Evolutionary conservation across 2,113 vertebrate genomes (phyloP), one percentile per base, ranked within the genome.

Genomic region (Acanthisitta chloris): DNA sequence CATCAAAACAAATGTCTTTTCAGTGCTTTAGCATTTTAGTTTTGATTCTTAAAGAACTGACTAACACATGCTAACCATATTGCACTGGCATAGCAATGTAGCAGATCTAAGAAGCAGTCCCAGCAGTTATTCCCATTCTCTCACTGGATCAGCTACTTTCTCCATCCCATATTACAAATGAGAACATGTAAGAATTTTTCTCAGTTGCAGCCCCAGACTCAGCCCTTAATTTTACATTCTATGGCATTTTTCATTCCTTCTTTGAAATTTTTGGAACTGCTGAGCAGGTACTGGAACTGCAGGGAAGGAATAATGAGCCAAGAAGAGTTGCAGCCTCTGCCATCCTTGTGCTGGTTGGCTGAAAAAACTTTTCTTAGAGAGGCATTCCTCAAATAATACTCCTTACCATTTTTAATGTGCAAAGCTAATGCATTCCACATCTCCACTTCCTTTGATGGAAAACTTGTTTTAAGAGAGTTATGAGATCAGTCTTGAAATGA

Each of bases 11-110:
- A 51, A 62, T 31, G 43, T 18, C 38, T 86, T 80, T 82, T 73
- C 67, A 62, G 34, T 86, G 36, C n/a, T 49, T 88, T 65, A 74
- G 34, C 51, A 77, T 77, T 94, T 93, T 73, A 25, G 42, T 48
- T 94, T 88, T 82, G 67, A 45, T 88, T 93, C 90, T 80, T 54
- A 54, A 85, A 82, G 92, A 85, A 72, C 12, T 17, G 40, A 90
- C 26, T 64, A 90, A 76, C 14, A 62, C 34, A 42, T 52, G 49
- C 33, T 88, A 80, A 83, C 86, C 83, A 14, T 23, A 43, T 90
- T 65, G 81, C 26, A n/a, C 38, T 46, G 34, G 14, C 26, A 66
- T 19, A 65, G 71, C 64, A 73, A 34, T 4, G 3, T 11, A 49
- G 49, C 26, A 93, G 46, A 79, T 69, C 13, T 48, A 76, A 72